Evolutionary conservation across 2,888 invertebrate species (phyloP).

Genomic region (Papilio protenor): DNA sequence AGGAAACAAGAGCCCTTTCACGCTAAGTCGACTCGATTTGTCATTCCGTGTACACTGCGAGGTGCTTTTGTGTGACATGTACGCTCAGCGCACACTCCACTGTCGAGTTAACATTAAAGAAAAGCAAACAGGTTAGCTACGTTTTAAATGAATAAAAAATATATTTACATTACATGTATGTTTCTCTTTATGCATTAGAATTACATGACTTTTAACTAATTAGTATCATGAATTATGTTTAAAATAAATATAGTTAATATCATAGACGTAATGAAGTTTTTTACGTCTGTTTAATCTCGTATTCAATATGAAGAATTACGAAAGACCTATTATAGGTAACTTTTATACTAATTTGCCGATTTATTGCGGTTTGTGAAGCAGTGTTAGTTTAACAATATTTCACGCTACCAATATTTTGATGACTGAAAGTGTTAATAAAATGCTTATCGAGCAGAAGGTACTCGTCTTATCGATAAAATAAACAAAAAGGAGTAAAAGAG

Average conservation of each 20-base stretch:
- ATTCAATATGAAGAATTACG: no score
- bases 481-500: neutral
- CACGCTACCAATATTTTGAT: no score
- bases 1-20: slow-evolving; percentile 41
- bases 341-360: no score
- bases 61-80: slow-evolving; percentile 41
- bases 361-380: no score
- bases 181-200: neutral
- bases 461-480: neutral
- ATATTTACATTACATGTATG: neutral
- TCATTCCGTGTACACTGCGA: slow-evolving; percentile 41
- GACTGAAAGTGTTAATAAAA: neutral
- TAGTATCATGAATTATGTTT: neutral
- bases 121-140: slow-evolving; percentile 31
- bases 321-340: no score
- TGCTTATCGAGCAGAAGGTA: neutral
- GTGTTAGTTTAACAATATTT: no score
- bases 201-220: neutral
- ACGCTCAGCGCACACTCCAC: slow-evolving; percentile 30
- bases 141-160: slow-evolving; percentile 19
- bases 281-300: no score
- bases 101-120: slow-evolving; percentile 36
- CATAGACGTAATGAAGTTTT: no score
- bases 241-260: neutral
- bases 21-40: slow-evolving; percentile 40